These are phyloP conservation scores for Calephelis virginiensis DNA, from an alignment of 1,140 invertebrate genomes.

Conservation along the genomic window DNA sequence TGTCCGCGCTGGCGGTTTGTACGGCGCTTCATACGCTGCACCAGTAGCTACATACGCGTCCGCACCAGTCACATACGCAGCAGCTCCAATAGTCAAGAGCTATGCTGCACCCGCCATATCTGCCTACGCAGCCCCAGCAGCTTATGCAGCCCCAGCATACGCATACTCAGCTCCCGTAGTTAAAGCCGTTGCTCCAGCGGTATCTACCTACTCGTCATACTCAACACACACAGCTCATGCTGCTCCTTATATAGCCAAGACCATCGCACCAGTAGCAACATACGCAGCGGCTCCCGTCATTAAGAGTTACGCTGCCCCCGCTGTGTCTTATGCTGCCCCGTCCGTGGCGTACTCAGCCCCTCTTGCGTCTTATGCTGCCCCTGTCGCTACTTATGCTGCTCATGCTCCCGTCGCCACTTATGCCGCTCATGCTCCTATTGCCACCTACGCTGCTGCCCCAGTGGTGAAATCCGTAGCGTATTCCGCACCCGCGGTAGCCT, in stretches of 20 bases:
- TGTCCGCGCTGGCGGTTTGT: conserved; percentile 48
- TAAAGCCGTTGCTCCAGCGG: conserved; percentile 54
- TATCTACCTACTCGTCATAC: conserved; percentile 57
- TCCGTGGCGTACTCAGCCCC: conserved; percentile 24
- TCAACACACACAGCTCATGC: conserved; percentile 57
- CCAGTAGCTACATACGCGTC: conserved; percentile 40
- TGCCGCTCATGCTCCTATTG: conserved; percentile 34
- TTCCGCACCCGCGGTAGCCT: conserved; percentile 33
- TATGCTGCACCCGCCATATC: conserved; percentile 41
- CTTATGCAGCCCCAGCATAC: conserved; percentile 29
- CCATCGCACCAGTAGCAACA: conserved; percentile 37
- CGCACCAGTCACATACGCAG: conserved; percentile 35
- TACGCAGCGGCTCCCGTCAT: conserved; percentile 28
- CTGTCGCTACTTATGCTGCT: conserved; percentile 31
- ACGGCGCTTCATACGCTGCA: conserved; percentile 43
- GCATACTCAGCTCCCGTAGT: conserved; percentile 47
- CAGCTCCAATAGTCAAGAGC: conserved; percentile 36
- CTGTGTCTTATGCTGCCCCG: conserved; percentile 32
- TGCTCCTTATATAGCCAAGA: conserved; percentile 45
- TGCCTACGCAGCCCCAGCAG: conserved; percentile 5
- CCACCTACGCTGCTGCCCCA: conserved; percentile 34
- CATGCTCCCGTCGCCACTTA: conserved; percentile 34
- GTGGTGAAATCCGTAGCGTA: conserved; percentile 35
- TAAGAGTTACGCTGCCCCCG: conserved; percentile 29
- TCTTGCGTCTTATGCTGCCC: conserved; percentile 28